Base-by-base conservation (phyloP, 1,140 invertebrate genomes). In the Halotydeus destructor region DNA sequence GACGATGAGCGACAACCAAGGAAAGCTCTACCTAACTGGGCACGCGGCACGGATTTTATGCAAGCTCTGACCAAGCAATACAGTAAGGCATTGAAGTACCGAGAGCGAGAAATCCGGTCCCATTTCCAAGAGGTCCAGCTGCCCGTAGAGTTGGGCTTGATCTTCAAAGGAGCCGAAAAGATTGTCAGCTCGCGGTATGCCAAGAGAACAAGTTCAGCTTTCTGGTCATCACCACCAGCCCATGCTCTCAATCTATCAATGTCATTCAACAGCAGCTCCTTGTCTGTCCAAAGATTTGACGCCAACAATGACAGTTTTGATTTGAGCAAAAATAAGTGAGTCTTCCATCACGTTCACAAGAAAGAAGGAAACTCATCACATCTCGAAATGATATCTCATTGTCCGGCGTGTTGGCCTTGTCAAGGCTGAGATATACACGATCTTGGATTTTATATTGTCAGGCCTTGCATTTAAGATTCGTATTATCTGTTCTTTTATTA, bases 11-110 rank as follows among this genome's bases (percentile, higher is more conserved):
- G 24, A 5, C 40, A 38, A 11, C 51, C 51, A 1, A 49, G 41
- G n/a, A 52, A 52, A 43, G 25, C 33, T n/a, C 47, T 52, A 19
- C 51, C 51, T n/a, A 12, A 2, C 1, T 52, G 51, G 51, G 51
- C 51, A 30, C 25, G 26, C 43, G 47, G 50, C 14, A 9, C 5
- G n/a, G 5, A 5, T 5, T 34, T 34, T 34, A n/a, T 34, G 8
- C 8, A 34, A 34, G 5, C 5, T 6, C 5, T 34, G 33, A 5
- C 14, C 5, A 5, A 19, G 22, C 33, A 34, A 34, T 34, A 34
- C 33, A n/a, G 5, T n/a, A 34, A 34, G 33, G 8, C 33, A 6
- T 34, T 5, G 14, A 34, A 34, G 22, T 5, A 5, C 6, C 5
- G 5, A 34, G 5, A 34, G 6, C 14, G 14, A 34, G 33, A 34